Conservation (phyloP, 2,113 vertebrate genomes). For the Eulacestoma nigropectus region DNA sequence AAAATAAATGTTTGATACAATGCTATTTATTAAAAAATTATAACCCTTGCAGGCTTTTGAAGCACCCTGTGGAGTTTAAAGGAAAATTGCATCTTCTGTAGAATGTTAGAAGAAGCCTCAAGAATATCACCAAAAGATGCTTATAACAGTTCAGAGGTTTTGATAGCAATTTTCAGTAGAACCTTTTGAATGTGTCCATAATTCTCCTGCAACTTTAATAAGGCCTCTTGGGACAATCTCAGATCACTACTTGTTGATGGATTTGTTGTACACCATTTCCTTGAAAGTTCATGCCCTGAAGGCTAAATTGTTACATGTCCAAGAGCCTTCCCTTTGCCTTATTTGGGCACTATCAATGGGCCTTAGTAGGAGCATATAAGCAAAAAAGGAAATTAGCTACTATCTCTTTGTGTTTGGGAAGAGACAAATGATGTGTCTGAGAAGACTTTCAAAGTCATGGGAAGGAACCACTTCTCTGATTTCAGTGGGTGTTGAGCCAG, state of each 20-base stretch:
- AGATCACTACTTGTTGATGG: neutral
- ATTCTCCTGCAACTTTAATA: neutral
- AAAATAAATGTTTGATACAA: neutral
- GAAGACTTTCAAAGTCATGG: neutral
- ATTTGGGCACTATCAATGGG: neutral
- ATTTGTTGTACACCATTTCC: neutral
- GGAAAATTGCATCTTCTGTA: neutral
- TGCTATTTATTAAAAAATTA: neutral
- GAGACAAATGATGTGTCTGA: neutral
- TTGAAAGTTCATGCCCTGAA: neutral
- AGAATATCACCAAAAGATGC: neutral
- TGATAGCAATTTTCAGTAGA: neutral
- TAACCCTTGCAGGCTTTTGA: neutral
- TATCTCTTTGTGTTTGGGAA: neutral
- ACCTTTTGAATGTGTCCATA: neutral
- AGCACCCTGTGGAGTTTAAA: neutral
- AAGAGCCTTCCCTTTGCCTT: neutral
- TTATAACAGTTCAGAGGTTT: neutral
- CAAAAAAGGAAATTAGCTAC: neutral
- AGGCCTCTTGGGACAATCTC: neutral
- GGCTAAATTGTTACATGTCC: neutral
- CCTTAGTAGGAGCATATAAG: neutral
- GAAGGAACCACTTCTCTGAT: neutral
- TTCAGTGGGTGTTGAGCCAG: neutral
- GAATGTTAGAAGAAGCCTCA: neutral